phyloP scores from a whole-genome alignment of 23 tunicate genomes.

The Corella eumyota region DNA sequence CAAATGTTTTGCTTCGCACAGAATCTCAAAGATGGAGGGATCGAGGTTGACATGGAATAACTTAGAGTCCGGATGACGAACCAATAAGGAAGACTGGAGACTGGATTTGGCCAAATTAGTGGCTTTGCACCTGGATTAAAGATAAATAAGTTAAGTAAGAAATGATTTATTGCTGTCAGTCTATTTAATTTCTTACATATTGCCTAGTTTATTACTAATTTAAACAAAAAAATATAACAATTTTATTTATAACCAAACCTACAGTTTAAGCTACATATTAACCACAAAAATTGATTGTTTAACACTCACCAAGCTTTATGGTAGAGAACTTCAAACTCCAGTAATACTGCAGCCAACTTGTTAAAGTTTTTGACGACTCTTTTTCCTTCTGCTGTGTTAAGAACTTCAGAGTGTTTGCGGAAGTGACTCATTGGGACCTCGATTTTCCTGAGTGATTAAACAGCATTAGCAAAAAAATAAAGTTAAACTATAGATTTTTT shows the following conservation, averaged over 20 bases:
- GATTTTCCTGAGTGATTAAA: constrained; percentile 14
- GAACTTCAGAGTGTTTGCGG: constrained; percentile 30
- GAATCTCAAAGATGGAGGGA: constrained; percentile 52
- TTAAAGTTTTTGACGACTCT: constrained; percentile 42
- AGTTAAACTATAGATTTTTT: too few relatives aligned
- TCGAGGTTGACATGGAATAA: constrained; percentile 48
- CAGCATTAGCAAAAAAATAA: too few relatives aligned
- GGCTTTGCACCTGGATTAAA: constrained; percentile 38
- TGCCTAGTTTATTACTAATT: too few relatives aligned
- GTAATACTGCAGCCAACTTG: constrained; percentile 50
- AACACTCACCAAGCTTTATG: constrained; percentile 88
- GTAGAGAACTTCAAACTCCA: constrained; percentile 75
- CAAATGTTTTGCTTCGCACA: constrained; percentile 67
- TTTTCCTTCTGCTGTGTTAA: constrained; percentile 48
- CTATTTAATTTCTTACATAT: too few relatives aligned
- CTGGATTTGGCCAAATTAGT: constrained; percentile 43
- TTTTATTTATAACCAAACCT: too few relatives aligned
- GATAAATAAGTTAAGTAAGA: too few relatives aligned
- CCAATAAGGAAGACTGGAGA: constrained; percentile 50
- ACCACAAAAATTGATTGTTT: too few relatives aligned
- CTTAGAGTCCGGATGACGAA: constrained; percentile 47
- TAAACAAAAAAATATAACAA: too few relatives aligned
- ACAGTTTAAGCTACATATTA: too few relatives aligned
- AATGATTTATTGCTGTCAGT: too few relatives aligned
- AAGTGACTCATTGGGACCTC: constrained; percentile 46